Conservation (phyloP, 2,113 vertebrate species). For the Eira barbara region DNA sequence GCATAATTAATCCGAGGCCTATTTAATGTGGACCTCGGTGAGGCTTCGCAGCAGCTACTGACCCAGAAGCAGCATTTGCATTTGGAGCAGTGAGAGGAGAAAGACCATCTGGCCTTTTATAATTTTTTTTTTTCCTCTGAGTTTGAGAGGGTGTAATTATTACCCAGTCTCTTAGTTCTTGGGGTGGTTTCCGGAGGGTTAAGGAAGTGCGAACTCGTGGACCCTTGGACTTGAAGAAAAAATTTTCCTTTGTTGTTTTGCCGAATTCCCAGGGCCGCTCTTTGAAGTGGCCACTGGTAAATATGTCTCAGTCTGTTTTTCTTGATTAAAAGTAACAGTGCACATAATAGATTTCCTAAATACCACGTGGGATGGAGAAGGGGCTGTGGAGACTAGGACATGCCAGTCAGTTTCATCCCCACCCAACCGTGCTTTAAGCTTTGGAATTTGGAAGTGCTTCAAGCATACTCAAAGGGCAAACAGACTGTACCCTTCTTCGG, state of each 20-base stretch:
- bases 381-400: background rate
- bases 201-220: background rate
- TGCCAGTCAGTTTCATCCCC: background rate
- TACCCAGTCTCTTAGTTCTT: background rate
- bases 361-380: background rate
- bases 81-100: background rate
- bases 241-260: background rate
- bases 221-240: background rate
- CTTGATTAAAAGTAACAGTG: conserved; percentile 49
- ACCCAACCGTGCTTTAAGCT: background rate
- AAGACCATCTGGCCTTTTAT: background rate
- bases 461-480: background rate
- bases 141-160: background rate
- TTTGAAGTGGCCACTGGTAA: conserved; percentile 44
- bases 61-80: background rate
- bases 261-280: background rate
- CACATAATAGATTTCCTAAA: background rate
- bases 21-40: conserved; percentile 1
- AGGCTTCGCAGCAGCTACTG: background rate
- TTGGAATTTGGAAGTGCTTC: background rate
- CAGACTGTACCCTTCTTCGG: too few species aligned
- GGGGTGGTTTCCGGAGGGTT: background rate
- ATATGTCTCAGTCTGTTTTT: conserved; percentile 5
- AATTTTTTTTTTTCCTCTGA: background rate
- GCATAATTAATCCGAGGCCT: conserved; percentile 62